Evolutionary conservation across 2,113 vertebrate species (phyloP).

Genomic region (Bujurquina vittata): DNA sequence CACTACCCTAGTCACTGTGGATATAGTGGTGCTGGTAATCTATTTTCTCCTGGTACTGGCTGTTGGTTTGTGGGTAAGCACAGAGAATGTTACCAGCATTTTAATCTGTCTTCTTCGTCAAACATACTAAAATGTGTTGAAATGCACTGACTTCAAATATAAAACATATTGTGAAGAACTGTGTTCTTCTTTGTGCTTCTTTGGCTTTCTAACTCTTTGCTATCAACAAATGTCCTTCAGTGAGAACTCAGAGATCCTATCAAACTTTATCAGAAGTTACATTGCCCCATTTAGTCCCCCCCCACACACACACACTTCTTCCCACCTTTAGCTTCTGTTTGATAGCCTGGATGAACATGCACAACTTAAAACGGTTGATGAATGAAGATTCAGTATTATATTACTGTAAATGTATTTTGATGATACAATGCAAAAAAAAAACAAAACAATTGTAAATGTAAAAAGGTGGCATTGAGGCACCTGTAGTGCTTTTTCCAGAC

Average conservation of each 20-base stretch:
- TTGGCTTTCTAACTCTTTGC: background rate
- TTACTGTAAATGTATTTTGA: background rate
- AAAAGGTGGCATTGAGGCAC: background rate
- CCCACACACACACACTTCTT: background rate
- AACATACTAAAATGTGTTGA: background rate
- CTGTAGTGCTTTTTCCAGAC: background rate
- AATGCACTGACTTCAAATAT: background rate
- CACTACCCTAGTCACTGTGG: conserved; percentile 26
- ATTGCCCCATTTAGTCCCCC: background rate
- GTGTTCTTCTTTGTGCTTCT: background rate
- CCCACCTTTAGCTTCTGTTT: background rate
- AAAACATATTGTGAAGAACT: background rate
- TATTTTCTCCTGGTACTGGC: conserved; percentile 63
- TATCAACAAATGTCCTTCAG: background rate
- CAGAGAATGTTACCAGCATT: background rate
- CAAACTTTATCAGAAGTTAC: background rate
- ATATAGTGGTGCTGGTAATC: conserved; percentile 63
- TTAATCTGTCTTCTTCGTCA: background rate
- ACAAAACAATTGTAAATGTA: background rate
- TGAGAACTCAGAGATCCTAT: background rate
- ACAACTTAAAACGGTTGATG: background rate
- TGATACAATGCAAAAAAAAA: background rate
- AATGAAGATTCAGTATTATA: background rate
- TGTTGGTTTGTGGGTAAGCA: conserved; percentile 74
- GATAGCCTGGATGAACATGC: background rate